phyloP scores from a whole-genome alignment of 2,797 vertebrate genomes.

The Phrynocephalus guinanensis region DNA sequence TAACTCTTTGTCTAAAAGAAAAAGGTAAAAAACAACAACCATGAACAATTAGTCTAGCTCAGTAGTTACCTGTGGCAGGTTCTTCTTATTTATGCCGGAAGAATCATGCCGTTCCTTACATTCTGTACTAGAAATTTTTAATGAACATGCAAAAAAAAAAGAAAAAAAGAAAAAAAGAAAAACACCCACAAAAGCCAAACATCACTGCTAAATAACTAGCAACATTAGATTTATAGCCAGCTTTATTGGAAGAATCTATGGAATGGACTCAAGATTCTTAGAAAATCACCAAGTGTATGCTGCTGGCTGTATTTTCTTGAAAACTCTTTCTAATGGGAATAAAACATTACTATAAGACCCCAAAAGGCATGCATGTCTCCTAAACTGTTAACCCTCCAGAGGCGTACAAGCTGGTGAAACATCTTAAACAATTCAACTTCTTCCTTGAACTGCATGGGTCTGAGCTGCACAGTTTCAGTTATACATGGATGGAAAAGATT shows the following conservation, averaged over 20 bases:
- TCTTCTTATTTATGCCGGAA: background rate
- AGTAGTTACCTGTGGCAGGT: background rate
- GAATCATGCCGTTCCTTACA: background rate
- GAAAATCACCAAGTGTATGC: rapidly evolving
- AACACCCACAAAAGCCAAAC: too few species aligned
- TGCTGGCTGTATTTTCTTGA: background rate
- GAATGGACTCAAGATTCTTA: background rate
- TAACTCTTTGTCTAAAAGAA: background rate
- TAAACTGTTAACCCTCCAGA: background rate
- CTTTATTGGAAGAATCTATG: background rate
- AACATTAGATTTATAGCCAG: background rate
- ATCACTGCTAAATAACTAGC: background rate
- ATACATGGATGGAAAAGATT: too few species aligned
- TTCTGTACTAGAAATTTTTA: background rate
- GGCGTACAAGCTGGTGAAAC: too few species aligned
- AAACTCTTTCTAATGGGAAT: slow-evolving; percentile 7
- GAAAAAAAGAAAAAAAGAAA: too few species aligned
- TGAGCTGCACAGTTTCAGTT: too few species aligned
- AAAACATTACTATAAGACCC: background rate
- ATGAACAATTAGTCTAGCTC: background rate
- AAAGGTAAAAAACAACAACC: too few species aligned
- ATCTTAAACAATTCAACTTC: too few species aligned
- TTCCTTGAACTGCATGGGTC: too few species aligned
- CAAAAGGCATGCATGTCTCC: background rate
- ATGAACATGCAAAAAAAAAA: background rate